Conservation (phyloP, 2,113 vertebrate genomes). For the Pluvialis apricaria region DNA sequence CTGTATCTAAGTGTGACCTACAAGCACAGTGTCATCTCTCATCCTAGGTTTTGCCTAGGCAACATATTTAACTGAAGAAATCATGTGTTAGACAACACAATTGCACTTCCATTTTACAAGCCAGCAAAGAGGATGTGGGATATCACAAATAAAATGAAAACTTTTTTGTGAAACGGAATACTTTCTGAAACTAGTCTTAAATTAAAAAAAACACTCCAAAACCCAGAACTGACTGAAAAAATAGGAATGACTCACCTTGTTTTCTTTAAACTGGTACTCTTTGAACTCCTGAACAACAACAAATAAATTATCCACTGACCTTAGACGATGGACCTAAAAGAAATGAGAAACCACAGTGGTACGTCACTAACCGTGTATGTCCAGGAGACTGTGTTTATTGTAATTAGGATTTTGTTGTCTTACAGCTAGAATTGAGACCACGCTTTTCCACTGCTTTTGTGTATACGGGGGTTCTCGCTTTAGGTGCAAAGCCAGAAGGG, state of each 20-base stretch:
- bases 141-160: too few relatives aligned
- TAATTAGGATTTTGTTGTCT: too few relatives aligned
- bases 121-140: background rate
- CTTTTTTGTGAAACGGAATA: background rate
- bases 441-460: fast-evolving
- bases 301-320: constrained; percentile 95
- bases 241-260: constrained; percentile 78
- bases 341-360: background rate
- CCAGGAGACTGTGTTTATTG: background rate
- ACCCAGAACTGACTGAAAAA: fast-evolving
- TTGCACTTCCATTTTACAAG: background rate
- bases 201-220: background rate
- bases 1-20: fast-evolving
- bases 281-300: constrained; percentile 89
- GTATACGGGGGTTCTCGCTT: fast-evolving
- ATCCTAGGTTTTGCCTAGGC: background rate
- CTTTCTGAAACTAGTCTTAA: background rate
- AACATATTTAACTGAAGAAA: background rate
- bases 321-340: constrained; percentile 86
- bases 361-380: background rate
- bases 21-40: background rate
- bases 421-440: fast-evolving
- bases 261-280: constrained; percentile 87
- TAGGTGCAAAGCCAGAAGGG: fast-evolving
- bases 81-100: fast-evolving